A percentile compares a stretch with the other conserved stretches of the same genome.
Conservation (phyloP, 2,888 invertebrate genomes). For the Agelastica alni region DNA sequence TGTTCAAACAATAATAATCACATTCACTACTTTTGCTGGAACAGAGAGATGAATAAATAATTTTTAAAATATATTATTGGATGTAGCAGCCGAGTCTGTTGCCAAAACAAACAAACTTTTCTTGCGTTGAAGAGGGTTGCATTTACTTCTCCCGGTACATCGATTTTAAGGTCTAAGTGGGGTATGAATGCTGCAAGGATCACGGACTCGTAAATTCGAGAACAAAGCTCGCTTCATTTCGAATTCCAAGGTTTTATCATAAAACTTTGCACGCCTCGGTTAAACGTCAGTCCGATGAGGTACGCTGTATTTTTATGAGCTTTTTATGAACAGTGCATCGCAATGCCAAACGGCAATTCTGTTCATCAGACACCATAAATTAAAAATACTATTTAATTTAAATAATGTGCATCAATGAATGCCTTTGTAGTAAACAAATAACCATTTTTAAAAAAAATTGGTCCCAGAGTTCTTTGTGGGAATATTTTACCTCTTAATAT, state of each 20-base stretch:
- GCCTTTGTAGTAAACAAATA: too few species aligned
- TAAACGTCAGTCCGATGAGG: conserved; percentile 25
- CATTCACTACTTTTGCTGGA: too few species aligned
- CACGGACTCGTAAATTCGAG: conserved; percentile 40
- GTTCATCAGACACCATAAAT: too few species aligned
- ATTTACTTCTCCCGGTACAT: conserved; percentile 16
- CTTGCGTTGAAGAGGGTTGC: background rate
- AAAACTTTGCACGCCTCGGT: conserved; percentile 27
- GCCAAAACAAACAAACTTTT: conserved; percentile 7
- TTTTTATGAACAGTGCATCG: conserved; percentile 20
- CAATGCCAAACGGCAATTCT: conserved; percentile 6
- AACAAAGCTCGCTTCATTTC: conserved; percentile 38
- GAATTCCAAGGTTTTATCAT: conserved; percentile 30
- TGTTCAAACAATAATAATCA: too few species aligned
- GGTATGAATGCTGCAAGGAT: conserved; percentile 43
- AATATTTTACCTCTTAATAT: too few species aligned
- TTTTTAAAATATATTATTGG: background rate
- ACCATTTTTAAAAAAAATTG: too few species aligned
- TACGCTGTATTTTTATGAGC: conserved; percentile 25
- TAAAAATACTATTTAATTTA: too few species aligned
- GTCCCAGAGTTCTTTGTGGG: too few species aligned
- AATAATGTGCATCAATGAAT: too few species aligned
- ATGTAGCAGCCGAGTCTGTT: background rate
- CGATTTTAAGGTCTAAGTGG: conserved; percentile 37
- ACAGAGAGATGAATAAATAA: background rate